Base-by-base conservation (phyloP, 2,113 vertebrate genomes). In the Microcebus griseorufus region DNA sequence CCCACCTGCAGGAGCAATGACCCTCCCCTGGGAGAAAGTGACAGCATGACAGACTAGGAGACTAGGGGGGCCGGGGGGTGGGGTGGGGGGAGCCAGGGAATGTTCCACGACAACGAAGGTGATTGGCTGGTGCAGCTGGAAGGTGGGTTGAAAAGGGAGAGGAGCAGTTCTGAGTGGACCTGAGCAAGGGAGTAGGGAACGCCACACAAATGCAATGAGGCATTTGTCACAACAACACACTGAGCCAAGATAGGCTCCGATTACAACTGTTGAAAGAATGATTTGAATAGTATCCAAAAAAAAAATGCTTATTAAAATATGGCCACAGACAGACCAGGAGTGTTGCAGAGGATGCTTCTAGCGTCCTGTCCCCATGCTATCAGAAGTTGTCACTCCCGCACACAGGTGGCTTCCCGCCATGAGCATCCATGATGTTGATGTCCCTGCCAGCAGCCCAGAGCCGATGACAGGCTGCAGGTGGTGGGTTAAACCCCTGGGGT, bases 331-430 rank as follows among this genome's bases (percentile, higher is more conserved):
- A 23, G 8, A 34, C 0, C 92, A 64, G 32, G 3, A 42, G 62
- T 29, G 9, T 39, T 34, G 18, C 6, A 69, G 42, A 9, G 72
- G n/a, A 83, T 18, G 8, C 32, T 87, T 5, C 27, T 16, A 0
- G 3, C 18, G 10, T 3, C 29, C 23, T 83, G 27, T 8, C 27
- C 32, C 17, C 32, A 67, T 27, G 12, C 9, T 53, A 60, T 48
- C 6, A n/a, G 9, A 34, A 65, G 34, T 34, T 32, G 48, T 25
- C 0, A 0, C 5, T 39, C 29, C 29, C 0, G 0, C 32, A 60
- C 1, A 55, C 9, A 14, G 5, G 60, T 1, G 7, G 16, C 39
- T n/a, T 83, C 51, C 14, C 82, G 6, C 12, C 4, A 0, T 2
- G n/a, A 25, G 16, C 27, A 5, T 12, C 11, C 16, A 7, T 13